phyloP scores from a whole-genome alignment of 2,888 invertebrate species.

The Octonoba sinensis region DNA sequence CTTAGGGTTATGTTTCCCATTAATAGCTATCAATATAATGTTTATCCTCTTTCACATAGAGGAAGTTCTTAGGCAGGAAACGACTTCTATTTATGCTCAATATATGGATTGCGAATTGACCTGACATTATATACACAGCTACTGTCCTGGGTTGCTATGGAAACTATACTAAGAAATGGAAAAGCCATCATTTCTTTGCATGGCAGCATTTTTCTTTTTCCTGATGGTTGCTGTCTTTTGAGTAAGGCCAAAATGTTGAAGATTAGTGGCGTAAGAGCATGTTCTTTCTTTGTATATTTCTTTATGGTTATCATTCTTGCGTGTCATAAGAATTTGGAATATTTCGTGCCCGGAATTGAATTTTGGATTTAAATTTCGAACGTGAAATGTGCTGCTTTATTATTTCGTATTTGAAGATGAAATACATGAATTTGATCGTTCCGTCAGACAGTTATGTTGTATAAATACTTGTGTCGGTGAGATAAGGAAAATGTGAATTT shows the following conservation, averaged over 20 bases:
- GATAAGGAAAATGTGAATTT: too few species aligned
- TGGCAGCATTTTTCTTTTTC: conserved; percentile 50
- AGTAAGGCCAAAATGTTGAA: neutral
- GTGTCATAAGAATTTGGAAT: too few species aligned
- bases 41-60: conserved; percentile 37
- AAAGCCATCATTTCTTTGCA: conserved; percentile 61
- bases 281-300: neutral
- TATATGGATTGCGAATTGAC: conserved; percentile 63
- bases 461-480: too few species aligned
- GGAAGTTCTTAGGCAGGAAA: conserved; percentile 54
- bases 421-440: too few species aligned
- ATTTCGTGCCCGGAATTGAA: too few species aligned
- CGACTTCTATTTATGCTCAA: conserved; percentile 61
- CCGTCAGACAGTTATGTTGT: too few species aligned
- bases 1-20: too few species aligned
- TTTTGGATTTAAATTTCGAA: too few species aligned
- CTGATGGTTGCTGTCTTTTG: conserved; percentile 37
- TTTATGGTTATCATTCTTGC: neutral
- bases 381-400: too few species aligned
- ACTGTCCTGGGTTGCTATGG: conserved; percentile 49
- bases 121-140: conserved; percentile 56
- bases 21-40: conserved; percentile 55
- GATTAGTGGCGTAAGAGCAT: neutral
- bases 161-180: conserved; percentile 55
- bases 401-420: too few species aligned